These are phyloP conservation scores for Hydrocynus forskahlii DNA, from an alignment of 2,797 vertebrate species.

Conservation along the genomic window DNA sequence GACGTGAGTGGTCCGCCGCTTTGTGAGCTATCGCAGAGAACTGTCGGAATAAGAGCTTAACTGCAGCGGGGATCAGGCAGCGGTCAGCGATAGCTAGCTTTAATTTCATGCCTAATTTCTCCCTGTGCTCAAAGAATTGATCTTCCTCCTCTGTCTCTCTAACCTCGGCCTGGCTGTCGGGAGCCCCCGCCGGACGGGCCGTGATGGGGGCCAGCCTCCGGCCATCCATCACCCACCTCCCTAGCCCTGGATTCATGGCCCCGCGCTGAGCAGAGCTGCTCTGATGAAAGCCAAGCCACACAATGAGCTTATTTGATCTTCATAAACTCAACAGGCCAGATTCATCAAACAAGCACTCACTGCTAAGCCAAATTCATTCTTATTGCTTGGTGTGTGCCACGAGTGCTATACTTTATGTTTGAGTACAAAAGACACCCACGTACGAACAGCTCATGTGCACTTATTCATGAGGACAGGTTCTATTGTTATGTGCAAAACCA, in stretches of 20 bases:
- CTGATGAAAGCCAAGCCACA: slow-evolving; percentile 50
- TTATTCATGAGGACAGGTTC: slow-evolving; percentile 24
- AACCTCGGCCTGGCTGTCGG: slow-evolving; percentile 56
- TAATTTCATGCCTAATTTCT: slow-evolving; percentile 90
- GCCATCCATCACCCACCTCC: slow-evolving; percentile 62
- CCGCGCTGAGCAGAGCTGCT: slow-evolving; percentile 42
- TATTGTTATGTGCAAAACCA: slow-evolving; percentile 22
- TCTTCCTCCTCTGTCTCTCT: slow-evolving; percentile 70
- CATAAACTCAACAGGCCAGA: slow-evolving; percentile 61
- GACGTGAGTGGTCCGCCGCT: slow-evolving; percentile 43
- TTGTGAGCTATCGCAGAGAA: slow-evolving; percentile 50
- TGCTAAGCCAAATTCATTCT: slow-evolving; percentile 56
- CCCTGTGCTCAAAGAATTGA: slow-evolving; percentile 73
- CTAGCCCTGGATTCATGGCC: slow-evolving; percentile 59
- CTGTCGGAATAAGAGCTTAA: slow-evolving; percentile 70
- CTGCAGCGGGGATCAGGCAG: slow-evolving; percentile 76
- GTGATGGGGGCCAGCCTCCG: slow-evolving; percentile 55
- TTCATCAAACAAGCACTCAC: slow-evolving; percentile 56
- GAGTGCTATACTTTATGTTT: slow-evolving; percentile 40
- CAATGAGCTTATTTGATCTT: slow-evolving; percentile 64
- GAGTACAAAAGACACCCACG: slow-evolving; percentile 33
- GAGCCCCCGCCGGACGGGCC: slow-evolving; percentile 50
- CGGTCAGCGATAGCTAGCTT: slow-evolving; percentile 81
- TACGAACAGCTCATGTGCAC: slow-evolving; percentile 20
- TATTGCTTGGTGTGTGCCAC: slow-evolving; percentile 44